Percentiles rank a stretch among this genome's conserved stretches.
Conservation (phyloP, 2,797 vertebrate genomes). For the Loris lydekkerianus region DNA sequence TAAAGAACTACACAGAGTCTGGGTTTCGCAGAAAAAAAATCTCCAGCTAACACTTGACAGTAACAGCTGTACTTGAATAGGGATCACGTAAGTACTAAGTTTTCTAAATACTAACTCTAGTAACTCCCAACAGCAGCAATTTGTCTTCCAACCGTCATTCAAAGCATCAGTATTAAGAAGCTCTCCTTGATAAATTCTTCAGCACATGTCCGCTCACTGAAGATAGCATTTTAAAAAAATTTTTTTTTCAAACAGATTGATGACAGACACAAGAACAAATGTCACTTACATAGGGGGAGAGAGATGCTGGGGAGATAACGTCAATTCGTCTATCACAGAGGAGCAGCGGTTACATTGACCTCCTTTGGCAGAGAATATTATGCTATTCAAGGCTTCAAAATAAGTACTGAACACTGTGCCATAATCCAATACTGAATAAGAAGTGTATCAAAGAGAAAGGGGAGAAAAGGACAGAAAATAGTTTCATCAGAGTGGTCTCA, state of each 20-base stretch:
- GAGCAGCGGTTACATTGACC: not conserved
- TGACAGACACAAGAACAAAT: not conserved
- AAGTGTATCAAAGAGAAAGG: not conserved
- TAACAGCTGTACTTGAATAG: constrained; percentile 42
- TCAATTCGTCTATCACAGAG: not conserved
- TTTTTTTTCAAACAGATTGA: not conserved
- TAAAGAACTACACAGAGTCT: constrained; percentile 27
- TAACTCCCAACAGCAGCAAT: not conserved
- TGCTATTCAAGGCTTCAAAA: not conserved
- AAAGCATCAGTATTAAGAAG: not conserved
- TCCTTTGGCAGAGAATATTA: not conserved
- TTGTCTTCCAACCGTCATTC: not conserved
- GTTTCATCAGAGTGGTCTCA: not conserved
- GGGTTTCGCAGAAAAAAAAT: constrained; percentile 14
- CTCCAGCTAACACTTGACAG: constrained; percentile 52
- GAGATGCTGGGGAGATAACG: not conserved
- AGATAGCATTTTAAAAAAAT: not conserved
- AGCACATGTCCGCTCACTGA: not conserved
- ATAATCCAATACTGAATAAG: not conserved
- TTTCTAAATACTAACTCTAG: not conserved
- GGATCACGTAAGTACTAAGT: not conserved
- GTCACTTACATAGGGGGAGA: not conserved
- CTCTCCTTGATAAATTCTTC: not conserved
- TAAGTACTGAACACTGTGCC: not conserved
- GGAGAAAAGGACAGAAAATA: not conserved